Evolutionary conservation across 2,797 vertebrate genomes (phyloP), one percentile per base, ranked within the genome.

Genomic region (Chelon labrosus): DNA sequence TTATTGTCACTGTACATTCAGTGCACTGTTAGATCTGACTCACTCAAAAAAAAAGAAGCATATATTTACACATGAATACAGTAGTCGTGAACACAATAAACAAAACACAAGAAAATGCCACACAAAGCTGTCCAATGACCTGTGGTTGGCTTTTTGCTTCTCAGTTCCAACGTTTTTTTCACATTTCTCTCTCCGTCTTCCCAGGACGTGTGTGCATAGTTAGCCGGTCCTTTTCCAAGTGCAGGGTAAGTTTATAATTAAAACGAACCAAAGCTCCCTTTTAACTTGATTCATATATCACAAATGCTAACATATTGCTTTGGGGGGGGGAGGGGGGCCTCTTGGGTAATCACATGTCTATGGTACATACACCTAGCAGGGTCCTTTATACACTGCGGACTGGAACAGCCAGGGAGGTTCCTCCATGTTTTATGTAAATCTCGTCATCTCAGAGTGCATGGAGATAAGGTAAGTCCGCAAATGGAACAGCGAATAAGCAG

Each of bases 1-100:
- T 94, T 93, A 93, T 92, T 93, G 84, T 89, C 88, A 91, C 89
- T 93, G 92, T 92, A 93, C 88, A 92, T 91, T 91, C 91, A 92
- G 91, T 91, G 90, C 90, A 93, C 83, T 81, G 80, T 89, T 89
- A 88, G 87, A 88, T 88, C 82, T 75, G 86, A 89, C 74, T 87
- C 89, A 88, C 88, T 89, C 73, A 77, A 85, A 87, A 76, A 84
- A 50, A 50, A 52, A 88, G 83, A 88, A 85, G 86, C 88, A 85
- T 79, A 84, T 93, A 93, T 93, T 91, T 93, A 93, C 91, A 92
- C 83, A 82, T 90, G 86, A 76, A 59, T 88, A 91, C 88, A 88
- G 70, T 85, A 73, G 75, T 86, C 89, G 90, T 87, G 69, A 92
- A 89, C 87, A 93, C 89, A 90, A 88, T 83, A 87, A 92, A 91